A percentile compares a stretch with the other conserved stretches of the same genome.
These are phyloP conservation scores for Ypsolopha sequella DNA, from an alignment of 2,888 invertebrate genomes.

Conservation along the genomic window DNA sequence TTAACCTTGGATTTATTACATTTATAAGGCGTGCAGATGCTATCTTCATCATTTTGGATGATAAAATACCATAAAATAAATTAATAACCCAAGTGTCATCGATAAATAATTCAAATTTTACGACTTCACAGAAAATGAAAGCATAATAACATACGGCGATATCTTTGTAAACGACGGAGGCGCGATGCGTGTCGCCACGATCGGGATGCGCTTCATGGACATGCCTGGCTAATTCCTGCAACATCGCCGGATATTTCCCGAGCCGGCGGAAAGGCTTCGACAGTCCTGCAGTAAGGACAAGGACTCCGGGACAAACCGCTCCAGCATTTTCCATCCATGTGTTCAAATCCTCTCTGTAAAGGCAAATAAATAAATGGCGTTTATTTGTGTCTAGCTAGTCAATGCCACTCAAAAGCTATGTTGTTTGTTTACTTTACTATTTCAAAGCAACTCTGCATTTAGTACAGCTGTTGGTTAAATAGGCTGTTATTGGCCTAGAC, in stretches of 20 bases:
- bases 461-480: no score
- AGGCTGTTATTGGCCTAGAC: no score
- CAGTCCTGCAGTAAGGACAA: slow-evolving; percentile 91
- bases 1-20: neutral
- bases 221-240: slow-evolving; percentile 96
- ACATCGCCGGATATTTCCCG: slow-evolving; percentile 93
- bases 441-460: no score
- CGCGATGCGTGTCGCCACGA: slow-evolving; percentile 96
- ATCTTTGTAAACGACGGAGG: slow-evolving; percentile 94
- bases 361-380: neutral
- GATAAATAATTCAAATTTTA: no score
- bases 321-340: slow-evolving; percentile 91
- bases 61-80: no score
- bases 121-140: no score
- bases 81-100: no score
- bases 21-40: neutral
- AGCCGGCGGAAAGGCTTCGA: slow-evolving; percentile 96
- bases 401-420: no score
- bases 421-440: no score
- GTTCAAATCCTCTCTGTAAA: slow-evolving; percentile 81
- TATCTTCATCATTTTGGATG: no score
- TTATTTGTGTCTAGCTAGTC: no score
- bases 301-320: slow-evolving; percentile 86
- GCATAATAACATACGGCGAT: slow-evolving; percentile 77
- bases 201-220: slow-evolving; percentile 96